These are phyloP conservation scores for Zaprionus lachaisei DNA, from an alignment of 1,140 invertebrate species.

Conservation along the genomic window DNA sequence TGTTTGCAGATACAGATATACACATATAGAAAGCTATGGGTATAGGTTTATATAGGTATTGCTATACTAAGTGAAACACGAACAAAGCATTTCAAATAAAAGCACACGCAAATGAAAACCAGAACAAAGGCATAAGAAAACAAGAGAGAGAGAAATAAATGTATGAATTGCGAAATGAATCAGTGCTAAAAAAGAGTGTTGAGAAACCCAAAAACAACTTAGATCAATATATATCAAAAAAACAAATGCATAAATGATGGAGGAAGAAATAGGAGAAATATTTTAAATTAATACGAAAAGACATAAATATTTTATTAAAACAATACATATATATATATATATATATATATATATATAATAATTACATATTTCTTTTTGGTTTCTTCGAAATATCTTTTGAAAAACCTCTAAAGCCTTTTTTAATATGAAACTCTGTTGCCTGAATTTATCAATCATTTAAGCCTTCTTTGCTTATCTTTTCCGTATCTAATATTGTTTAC, in stretches of 20 bases:
- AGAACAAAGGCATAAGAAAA: conserved; percentile 65
- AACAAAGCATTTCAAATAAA: conserved; percentile 78
- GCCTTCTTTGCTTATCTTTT: background rate
- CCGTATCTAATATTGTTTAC: background rate
- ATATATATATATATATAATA: background rate
- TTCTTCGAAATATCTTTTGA: background rate
- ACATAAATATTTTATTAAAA: background rate
- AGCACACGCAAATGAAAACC: conserved; percentile 32
- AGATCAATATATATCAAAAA: background rate
- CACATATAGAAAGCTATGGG: conserved; percentile 25
- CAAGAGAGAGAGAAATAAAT: conserved; percentile 6
- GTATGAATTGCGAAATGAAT: conserved; percentile 36
- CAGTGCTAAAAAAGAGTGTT: conserved; percentile 5
- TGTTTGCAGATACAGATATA: conserved; percentile 23
- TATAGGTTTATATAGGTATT: conserved; percentile 20
- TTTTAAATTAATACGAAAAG: background rate
- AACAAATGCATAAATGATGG: background rate
- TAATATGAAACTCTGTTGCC: background rate
- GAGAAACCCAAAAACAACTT: background rate
- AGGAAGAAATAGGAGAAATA: background rate
- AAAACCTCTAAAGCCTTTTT: background rate
- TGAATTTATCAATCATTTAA: background rate
- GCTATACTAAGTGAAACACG: conserved; percentile 39
- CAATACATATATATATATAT: background rate
- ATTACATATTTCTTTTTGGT: background rate